These are phyloP conservation scores for Platynereis dumerilii DNA, from an alignment of 2,888 invertebrate genomes.

Conservation along the genomic window DNA sequence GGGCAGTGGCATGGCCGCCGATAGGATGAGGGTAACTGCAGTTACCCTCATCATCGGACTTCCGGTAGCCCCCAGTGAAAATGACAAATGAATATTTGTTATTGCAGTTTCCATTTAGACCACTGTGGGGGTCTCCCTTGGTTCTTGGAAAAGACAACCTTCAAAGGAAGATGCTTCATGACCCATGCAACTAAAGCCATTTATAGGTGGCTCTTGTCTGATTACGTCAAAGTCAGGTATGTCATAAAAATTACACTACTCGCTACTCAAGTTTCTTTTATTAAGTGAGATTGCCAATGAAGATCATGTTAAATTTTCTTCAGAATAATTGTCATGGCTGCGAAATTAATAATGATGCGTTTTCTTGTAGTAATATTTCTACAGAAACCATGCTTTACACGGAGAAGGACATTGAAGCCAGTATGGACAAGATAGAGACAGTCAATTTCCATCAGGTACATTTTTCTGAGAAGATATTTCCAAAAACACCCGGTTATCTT, in stretches of 20 bases:
- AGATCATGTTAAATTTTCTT: too few relatives aligned
- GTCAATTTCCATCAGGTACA: conserved; percentile 85
- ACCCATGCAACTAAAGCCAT: conserved; percentile 99
- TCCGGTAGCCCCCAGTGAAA: too few relatives aligned
- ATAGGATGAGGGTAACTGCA: too few relatives aligned
- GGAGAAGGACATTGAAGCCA: conserved; percentile 94
- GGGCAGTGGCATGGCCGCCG: too few relatives aligned
- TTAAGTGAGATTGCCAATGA: too few relatives aligned
- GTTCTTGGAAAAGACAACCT: conserved; percentile 96
- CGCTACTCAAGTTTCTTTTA: too few relatives aligned
- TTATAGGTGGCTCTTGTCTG: conserved; percentile 96
- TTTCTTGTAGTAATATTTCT: conserved; percentile 81
- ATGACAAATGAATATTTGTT: too few relatives aligned
- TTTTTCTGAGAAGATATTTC: neutral
- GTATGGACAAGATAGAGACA: conserved; percentile 99
- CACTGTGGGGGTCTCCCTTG: conserved; percentile 98
- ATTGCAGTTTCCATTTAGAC: conserved; percentile 90
- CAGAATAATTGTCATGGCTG: too few relatives aligned
- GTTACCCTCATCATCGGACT: too few relatives aligned
- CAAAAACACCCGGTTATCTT: neutral
- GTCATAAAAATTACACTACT: too few relatives aligned
- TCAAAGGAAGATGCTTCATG: conserved; percentile 98
- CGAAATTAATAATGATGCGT: too few relatives aligned
- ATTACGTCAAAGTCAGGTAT: conserved; percentile 96
- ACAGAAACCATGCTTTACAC: conserved; percentile 81